These are phyloP conservation scores for Astropecten irregularis DNA, from an alignment of 53 echinoderm and acorn worm genomes.

Conservation along the genomic window DNA sequence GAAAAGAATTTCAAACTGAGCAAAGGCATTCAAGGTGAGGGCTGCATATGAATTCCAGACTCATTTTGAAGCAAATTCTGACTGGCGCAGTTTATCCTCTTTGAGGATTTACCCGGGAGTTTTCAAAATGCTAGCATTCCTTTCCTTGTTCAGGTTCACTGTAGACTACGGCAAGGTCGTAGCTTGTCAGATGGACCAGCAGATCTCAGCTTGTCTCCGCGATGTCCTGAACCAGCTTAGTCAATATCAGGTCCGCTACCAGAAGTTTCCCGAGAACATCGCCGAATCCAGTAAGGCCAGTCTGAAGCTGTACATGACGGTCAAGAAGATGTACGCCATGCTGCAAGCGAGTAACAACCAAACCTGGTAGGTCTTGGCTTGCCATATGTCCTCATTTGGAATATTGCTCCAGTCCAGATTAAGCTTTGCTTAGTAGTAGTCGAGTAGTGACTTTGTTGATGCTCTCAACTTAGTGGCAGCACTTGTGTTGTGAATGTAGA, in stretches of 20 bases:
- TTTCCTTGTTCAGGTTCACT: conserved; percentile 66
- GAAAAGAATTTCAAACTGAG: too few relatives aligned
- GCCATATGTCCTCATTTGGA: not conserved
- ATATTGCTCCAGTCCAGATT: not conserved
- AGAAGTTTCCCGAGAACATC: conserved; percentile 88
- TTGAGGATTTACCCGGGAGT: not conserved
- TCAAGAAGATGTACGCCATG: conserved; percentile 74
- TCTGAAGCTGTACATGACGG: conserved; percentile 85
- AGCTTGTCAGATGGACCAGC: conserved; percentile 69
- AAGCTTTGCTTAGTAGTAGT: not conserved
- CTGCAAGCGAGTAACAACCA: conserved; percentile 48
- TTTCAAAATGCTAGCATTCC: too few relatives aligned
- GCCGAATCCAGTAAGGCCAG: conserved; percentile 86
- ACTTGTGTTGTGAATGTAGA: too few relatives aligned
- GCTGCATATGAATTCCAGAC: too few relatives aligned
- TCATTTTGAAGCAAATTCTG: too few relatives aligned
- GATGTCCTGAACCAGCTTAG: conserved; percentile 70
- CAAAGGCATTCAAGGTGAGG: too few relatives aligned
- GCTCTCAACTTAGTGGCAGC: not conserved
- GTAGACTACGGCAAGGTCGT: conserved; percentile 77
- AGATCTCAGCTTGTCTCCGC: conserved; percentile 67
- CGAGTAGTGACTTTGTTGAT: not conserved
- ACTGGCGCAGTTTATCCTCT: too few relatives aligned
- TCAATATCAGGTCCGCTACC: conserved; percentile 82
- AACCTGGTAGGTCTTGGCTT: not conserved